Conservation (phyloP, 2,113 vertebrate genomes). For the Ceyx margarethae region DNA sequence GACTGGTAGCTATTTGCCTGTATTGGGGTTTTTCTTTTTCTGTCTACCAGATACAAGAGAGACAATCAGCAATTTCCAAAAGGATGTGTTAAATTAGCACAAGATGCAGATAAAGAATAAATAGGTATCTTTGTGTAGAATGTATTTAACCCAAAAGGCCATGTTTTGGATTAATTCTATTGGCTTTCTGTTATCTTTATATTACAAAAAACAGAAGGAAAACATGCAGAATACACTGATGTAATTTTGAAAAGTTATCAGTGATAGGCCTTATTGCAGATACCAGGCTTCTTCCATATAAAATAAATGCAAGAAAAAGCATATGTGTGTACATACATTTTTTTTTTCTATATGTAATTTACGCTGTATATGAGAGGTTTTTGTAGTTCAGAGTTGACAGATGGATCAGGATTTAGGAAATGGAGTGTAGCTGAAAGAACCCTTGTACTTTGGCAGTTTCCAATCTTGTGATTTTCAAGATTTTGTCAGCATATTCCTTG, state of each 20-base stretch:
- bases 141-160: background rate
- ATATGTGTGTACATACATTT: background rate
- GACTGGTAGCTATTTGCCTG: background rate
- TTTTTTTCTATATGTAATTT: background rate
- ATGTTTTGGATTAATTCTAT: background rate
- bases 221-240: rapidly evolving
- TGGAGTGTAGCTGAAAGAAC: background rate
- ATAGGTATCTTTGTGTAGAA: background rate
- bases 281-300: background rate
- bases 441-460: background rate
- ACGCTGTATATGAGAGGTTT: background rate
- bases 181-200: background rate
- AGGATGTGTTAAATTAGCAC: background rate
- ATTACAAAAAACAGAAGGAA: background rate
- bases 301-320: background rate
- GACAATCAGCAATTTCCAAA: background rate
- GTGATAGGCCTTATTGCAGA: background rate
- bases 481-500: background rate
- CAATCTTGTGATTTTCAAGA: background rate
- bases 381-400: background rate
- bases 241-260: background rate
- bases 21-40: background rate
- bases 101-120: background rate
- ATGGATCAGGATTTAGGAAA: background rate
- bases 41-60: background rate